Evolutionary conservation across 1,140 invertebrate species (phyloP), one percentile per base, ranked within the genome.

Genomic region (Drosophila punjabiensis): DNA sequence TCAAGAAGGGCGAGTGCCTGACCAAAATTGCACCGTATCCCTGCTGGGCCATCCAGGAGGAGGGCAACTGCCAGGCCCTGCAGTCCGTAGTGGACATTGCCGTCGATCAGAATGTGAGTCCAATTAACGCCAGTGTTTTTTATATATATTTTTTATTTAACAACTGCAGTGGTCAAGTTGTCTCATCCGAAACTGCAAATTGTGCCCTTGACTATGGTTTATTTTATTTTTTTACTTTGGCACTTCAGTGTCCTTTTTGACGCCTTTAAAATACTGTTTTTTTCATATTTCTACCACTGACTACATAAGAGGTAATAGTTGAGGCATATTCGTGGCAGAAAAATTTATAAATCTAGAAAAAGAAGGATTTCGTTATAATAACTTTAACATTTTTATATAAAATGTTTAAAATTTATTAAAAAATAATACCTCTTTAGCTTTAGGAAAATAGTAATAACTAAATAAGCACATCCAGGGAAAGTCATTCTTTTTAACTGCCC

Each of bases 81-180:
- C 95, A 96, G 68, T 95, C 94, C 11, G 95, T 93, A 11, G 94
- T 96, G 5, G 95, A 96, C 81, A 83, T 96, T 5, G 93, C 92
- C 41, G 71, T 96, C 28, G 95, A 96, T 87, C 79, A 89, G 16
- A 88, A 94, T 78, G 93, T 93, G 68, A 92, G 91, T 93, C 52
- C 55, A 70, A 80, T 86, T 71, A 74, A 79, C 37, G 61, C 60
- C 68, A 82, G 63, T 53, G 14, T 56, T 74, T 28, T 28, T 14
- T 32, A 8, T 18, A 11, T 32, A 9, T 18, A 16, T 28, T 4
- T n/a, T 9, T 30, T 28, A 33, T 33, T 55, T 53, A 33, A 53
- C 50, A 18, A 53, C n/a, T 33, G 50, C 50, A 32, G n/a, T 10
- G 18, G 24, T 13, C n/a, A 56, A 59, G 32, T 45, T 48, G 52